Percentiles rank a stretch among this genome's conserved stretches.
Evolutionary conservation across 2,888 invertebrate species (phyloP).

Genomic region (Megastigmus dorsalis): DNA sequence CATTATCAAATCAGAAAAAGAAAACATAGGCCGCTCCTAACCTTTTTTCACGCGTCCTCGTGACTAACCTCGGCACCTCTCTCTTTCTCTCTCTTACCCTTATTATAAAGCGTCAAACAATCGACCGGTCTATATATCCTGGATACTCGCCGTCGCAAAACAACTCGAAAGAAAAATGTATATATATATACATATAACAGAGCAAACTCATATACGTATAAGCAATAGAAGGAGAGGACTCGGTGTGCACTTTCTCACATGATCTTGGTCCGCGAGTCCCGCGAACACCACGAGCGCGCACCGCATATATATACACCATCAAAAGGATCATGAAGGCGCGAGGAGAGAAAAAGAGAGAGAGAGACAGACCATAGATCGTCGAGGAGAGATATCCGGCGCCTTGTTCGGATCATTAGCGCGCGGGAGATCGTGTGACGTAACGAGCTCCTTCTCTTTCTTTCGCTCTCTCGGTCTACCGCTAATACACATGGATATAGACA

Average conservation of each 20-base stretch:
- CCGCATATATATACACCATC: not conserved
- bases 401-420: slow-evolving; percentile 71
- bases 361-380: slow-evolving; percentile 57
- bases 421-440: slow-evolving; percentile 72
- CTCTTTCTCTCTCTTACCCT: not conserved
- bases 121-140: too few species aligned
- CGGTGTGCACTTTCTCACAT: slow-evolving; percentile 36
- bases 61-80: slow-evolving; percentile 37
- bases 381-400: slow-evolving; percentile 67
- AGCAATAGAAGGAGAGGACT: not conserved
- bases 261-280: slow-evolving; percentile 7
- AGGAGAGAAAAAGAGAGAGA: slow-evolving; percentile 24
- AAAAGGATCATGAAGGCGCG: not conserved
- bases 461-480: not conserved
- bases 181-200: too few species aligned
- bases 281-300: slow-evolving; percentile 11
- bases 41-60: slow-evolving; percentile 38
- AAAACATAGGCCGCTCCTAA: too few species aligned
- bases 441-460: slow-evolving; percentile 56
- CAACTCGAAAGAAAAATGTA: not conserved
- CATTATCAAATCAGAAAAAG: too few species aligned
- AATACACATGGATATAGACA: not conserved
- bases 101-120: slow-evolving; percentile 41
- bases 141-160: too few species aligned
- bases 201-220: not conserved